Base-by-base conservation (phyloP, 2,797 vertebrate species). In the Lepilemur ruficaudatus region DNA sequence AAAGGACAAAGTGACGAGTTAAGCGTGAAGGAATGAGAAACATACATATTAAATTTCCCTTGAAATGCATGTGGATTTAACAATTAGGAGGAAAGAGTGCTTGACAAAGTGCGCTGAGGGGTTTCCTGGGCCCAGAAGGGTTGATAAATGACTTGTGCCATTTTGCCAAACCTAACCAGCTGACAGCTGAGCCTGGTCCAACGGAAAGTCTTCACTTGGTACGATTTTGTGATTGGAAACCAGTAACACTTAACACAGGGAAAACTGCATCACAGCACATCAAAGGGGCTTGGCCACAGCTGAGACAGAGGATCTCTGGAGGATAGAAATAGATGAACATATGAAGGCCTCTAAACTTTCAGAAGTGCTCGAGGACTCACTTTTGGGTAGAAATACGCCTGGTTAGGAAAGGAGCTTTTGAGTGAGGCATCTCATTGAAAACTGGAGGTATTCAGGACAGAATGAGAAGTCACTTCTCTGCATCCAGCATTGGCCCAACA, bases 1-100 rank as follows among this genome's bases (percentile, higher is more conserved):
- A 95, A 96, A 93, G 65, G 92, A 63, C 61, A n/a, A 12, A 61
- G 38, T 11, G 25, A 65, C 79, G 91, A 69, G 69, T 79, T 69
- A 63, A 94, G 78, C 69, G 94, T 82, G 69, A 86, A 63, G 28
- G 46, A 28, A 38, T 32, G 76, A 81, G 76, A 69, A 61, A 43
- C 84, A 73, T n/a, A 23, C 0, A 25, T 75, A 67, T 72, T 48
- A 20, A 20, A 83, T 93, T 73, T 67, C 75, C 79, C 87, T 80
- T 15, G 82, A 92, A 76, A 48, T 30, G 91, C 72, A n/a, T 78
- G 6, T 43, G 50, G 67, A 17, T 35, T 87, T 35, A 50, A 35
- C n/a, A 91, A 80, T 63, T 0, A 83, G 35, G 23, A 30, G 52
- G 32, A 20, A 15, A 57, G 55, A 35, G 43, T 0, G 0, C 20